phyloP scores from a whole-genome alignment of 2,888 invertebrate species.

The Dicycla oo region DNA sequence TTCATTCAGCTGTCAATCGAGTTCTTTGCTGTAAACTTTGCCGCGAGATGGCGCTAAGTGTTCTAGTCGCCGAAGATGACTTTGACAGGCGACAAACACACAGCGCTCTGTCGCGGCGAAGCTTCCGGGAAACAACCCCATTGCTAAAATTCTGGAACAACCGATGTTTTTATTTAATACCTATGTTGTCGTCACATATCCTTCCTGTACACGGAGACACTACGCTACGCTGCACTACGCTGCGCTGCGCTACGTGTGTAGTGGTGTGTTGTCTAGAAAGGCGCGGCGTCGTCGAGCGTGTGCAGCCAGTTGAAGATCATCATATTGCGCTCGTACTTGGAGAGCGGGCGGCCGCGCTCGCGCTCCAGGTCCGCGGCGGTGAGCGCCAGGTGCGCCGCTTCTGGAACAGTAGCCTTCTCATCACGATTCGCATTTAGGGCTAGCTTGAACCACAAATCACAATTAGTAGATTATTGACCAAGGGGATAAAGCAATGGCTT shows the following conservation, averaged over 20 bases:
- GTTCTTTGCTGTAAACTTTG: too few relatives aligned
- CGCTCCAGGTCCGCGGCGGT: slow-evolving; percentile 95
- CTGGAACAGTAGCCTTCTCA: slow-evolving; percentile 67
- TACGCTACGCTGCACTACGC: neutral
- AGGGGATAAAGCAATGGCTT: neutral
- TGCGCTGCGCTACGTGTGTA: neutral
- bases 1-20: too few relatives aligned
- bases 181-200: neutral
- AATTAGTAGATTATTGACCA: neutral
- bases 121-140: too few relatives aligned
- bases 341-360: slow-evolving; percentile 95
- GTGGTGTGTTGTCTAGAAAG: slow-evolving; percentile 74
- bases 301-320: slow-evolving; percentile 99
- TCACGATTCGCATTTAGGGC: neutral
- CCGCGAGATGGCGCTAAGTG: too few relatives aligned
- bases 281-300: slow-evolving; percentile 94
- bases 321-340: slow-evolving; percentile 98
- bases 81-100: too few relatives aligned
- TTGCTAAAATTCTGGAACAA: neutral
- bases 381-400: slow-evolving; percentile 88
- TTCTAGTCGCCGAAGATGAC: too few relatives aligned
- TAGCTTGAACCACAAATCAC: neutral
- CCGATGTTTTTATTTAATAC: too few relatives aligned
- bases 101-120: too few relatives aligned
- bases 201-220: neutral